Conservation (phyloP, 2,888 invertebrate genomes). For the Esperia sulphurella region DNA sequence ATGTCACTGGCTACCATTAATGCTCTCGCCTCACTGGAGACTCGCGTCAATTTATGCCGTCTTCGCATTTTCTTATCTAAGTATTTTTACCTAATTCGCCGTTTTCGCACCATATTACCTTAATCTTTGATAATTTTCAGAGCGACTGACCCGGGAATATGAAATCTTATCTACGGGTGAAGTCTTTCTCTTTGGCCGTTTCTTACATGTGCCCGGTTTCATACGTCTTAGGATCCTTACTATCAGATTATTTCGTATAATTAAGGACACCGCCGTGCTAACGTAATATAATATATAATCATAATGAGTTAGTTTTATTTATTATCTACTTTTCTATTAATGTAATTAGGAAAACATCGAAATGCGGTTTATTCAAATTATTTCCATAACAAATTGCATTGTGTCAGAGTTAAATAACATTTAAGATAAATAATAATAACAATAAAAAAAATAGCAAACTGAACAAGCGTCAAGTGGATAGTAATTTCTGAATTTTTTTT, state of each 20-base stretch:
- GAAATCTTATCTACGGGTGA: background rate
- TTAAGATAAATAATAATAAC: too few species aligned
- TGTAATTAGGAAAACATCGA: too few species aligned
- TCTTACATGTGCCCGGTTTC: background rate
- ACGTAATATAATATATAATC: too few species aligned
- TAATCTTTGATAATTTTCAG: conserved; percentile 36
- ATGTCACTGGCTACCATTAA: conserved; percentile 44
- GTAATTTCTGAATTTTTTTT: too few species aligned
- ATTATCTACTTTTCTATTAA: too few species aligned
- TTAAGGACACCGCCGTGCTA: background rate
- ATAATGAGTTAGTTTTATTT: too few species aligned
- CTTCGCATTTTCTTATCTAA: conserved; percentile 61
- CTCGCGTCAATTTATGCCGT: conserved; percentile 59
- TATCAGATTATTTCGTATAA: background rate
- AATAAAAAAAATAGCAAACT: too few species aligned
- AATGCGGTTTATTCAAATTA: too few species aligned
- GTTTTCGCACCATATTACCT: conserved; percentile 58
- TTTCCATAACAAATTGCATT: too few species aligned
- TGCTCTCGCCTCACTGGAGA: conserved; percentile 57
- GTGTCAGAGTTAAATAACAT: too few species aligned
- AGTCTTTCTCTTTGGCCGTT: background rate
- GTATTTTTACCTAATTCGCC: conserved; percentile 59
- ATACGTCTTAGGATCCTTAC: background rate
- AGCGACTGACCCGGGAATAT: conserved; percentile 3
- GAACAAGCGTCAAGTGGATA: too few species aligned